Evolutionary conservation across 2,888 invertebrate genomes (phyloP).

Genomic region (Cloeon dipterum): DNA sequence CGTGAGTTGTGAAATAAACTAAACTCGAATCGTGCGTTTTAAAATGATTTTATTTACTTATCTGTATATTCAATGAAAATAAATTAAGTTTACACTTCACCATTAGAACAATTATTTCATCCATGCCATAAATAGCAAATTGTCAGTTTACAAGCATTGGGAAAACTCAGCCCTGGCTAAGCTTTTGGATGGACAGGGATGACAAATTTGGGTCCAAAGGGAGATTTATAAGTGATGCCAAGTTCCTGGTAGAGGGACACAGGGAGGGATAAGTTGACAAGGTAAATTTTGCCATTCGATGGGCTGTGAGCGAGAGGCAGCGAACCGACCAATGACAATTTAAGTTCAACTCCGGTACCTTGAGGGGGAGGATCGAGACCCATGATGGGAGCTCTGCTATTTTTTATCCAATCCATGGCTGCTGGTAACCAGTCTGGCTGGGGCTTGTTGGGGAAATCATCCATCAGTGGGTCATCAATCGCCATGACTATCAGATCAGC

Average conservation of each 20-base stretch:
- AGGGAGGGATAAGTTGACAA: slow-evolving; percentile 69
- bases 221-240: slow-evolving; percentile 58
- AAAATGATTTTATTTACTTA: too few species aligned
- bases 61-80: too few species aligned
- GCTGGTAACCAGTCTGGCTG: neutral
- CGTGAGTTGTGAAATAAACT: too few species aligned
- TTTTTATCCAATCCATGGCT: slow-evolving; percentile 41
- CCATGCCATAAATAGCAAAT: too few species aligned
- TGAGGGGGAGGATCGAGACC: slow-evolving; percentile 51
- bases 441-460: neutral
- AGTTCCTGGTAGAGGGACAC: slow-evolving; percentile 47
- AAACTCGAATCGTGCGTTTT: too few species aligned
- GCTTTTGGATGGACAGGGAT: slow-evolving; percentile 40
- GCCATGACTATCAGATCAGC: slow-evolving; percentile 31
- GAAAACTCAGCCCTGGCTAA: too few species aligned
- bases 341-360: slow-evolving; percentile 34
- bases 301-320: slow-evolving; percentile 39
- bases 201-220: slow-evolving; percentile 63
- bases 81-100: too few species aligned
- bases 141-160: too few species aligned
- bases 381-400: slow-evolving; percentile 44
- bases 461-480: slow-evolving; percentile 19
- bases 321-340: slow-evolving; percentile 46
- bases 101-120: too few species aligned
- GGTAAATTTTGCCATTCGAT: slow-evolving; percentile 49